Conservation (phyloP, 2,113 vertebrate species). For the Sterna hirundo region DNA sequence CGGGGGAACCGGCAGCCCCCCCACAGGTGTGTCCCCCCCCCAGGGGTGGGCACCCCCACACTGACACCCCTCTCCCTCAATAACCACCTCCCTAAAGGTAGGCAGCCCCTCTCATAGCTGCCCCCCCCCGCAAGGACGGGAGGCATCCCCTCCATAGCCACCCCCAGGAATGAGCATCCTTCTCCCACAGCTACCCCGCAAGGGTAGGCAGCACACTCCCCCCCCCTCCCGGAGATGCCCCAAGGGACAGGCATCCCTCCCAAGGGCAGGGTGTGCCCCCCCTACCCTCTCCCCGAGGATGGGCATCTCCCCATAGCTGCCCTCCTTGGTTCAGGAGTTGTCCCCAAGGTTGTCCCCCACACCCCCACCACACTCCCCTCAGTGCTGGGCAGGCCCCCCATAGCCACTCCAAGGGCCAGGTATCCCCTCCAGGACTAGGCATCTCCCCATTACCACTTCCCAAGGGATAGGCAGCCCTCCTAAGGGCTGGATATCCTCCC, state of each 20-base stretch:
- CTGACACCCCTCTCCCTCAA: not conserved
- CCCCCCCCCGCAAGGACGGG: not conserved
- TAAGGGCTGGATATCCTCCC: not conserved
- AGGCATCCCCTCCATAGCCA: not conserved
- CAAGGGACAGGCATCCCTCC: not conserved
- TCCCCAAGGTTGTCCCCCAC: too few species aligned
- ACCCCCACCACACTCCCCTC: too few species aligned
- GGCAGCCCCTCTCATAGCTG: too few species aligned
- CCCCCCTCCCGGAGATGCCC: not conserved
- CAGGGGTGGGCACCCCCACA: not conserved
- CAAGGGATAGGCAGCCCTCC: not conserved
- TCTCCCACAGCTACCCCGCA: not conserved
- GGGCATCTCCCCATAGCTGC: too few species aligned
- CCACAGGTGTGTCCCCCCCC: too few species aligned
- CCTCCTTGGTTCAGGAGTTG: not conserved
- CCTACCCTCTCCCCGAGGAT: rapidly evolving
- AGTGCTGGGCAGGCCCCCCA: not conserved
- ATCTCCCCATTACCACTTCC: not conserved
- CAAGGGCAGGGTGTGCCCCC: too few species aligned
- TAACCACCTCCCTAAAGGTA: not conserved
- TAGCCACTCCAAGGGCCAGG: not conserved
- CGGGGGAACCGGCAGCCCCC: not conserved
- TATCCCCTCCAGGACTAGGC: not conserved
- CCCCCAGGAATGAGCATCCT: not conserved
- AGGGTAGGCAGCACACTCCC: not conserved